Percentiles rank a stretch among this genome's conserved stretches.
Conservation (phyloP, 2,888 invertebrate species). For the Fragum fragum region DNA sequence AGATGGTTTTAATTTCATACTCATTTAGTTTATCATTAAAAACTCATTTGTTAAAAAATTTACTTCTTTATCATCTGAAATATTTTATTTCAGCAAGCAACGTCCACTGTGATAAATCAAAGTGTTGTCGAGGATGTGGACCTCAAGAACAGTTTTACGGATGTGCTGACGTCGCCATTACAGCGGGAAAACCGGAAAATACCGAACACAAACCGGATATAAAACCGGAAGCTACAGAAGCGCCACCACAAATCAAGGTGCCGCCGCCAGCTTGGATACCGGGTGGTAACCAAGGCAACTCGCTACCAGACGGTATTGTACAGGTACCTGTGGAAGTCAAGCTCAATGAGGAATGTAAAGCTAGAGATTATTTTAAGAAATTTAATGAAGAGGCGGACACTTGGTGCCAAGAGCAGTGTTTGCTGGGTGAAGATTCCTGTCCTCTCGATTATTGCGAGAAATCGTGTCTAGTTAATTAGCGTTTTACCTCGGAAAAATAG, state of each 20-base stretch:
- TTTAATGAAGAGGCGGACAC: slow-evolving; percentile 31
- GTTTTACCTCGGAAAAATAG: background rate
- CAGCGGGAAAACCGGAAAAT: background rate
- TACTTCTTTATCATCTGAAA: too few species aligned
- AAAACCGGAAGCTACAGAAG: background rate
- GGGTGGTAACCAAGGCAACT: background rate
- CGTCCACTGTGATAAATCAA: slow-evolving; percentile 64
- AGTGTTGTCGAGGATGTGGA: slow-evolving; percentile 72
- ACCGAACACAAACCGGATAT: background rate
- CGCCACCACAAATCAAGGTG: slow-evolving; percentile 22
- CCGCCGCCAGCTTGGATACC: slow-evolving; percentile 9
- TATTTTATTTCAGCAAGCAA: slow-evolving; percentile 56
- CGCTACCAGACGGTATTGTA: slow-evolving; percentile 1
- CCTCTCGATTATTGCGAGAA: slow-evolving; percentile 50
- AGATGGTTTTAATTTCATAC: too few species aligned
- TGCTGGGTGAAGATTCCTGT: slow-evolving; percentile 18
- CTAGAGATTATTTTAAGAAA: slow-evolving; percentile 37
- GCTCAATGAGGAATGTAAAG: slow-evolving; percentile 33
- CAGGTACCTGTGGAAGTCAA: slow-evolving; percentile 14
- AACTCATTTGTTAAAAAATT: too few species aligned
- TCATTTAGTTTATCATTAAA: too few species aligned
- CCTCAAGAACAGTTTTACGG: slow-evolving; percentile 69
- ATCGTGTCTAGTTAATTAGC: slow-evolving; percentile 38
- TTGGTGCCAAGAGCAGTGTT: slow-evolving; percentile 49
- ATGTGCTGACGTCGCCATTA: slow-evolving; percentile 58